A percentile compares a stretch with the other conserved stretches of the same genome.
Conservation (phyloP, 2,797 vertebrate genomes). For the Chloroceryle inda region DNA sequence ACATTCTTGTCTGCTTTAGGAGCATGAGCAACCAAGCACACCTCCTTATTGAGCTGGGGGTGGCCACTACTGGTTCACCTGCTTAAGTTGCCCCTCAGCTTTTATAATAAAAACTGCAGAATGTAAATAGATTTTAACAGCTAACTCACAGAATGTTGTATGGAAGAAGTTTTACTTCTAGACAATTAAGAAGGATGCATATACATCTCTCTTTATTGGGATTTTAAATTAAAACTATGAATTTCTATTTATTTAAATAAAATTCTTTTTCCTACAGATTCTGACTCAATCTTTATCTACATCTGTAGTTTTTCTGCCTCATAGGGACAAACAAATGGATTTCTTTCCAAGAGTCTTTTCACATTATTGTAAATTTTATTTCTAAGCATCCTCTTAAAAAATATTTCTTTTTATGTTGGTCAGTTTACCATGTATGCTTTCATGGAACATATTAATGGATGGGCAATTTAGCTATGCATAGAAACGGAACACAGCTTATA, state of each 20-base stretch:
- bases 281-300: not conserved
- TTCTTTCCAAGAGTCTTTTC: not conserved
- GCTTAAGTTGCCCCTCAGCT: not conserved
- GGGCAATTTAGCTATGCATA: not conserved
- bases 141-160: not conserved
- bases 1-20: not conserved
- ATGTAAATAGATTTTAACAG: not conserved
- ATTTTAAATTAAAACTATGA: not conserved
- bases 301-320: not conserved
- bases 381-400: not conserved
- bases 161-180: not conserved
- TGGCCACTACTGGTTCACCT: not conserved
- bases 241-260: not conserved
- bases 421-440: not conserved
- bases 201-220: not conserved
- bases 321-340: not conserved
- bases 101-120: not conserved
- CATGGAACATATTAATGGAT: not conserved
- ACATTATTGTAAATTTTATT: not conserved
- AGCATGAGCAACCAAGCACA: not conserved
- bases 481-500: not conserved
- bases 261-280: not conserved
- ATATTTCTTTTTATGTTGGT: not conserved
- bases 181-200: not conserved
- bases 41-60: not conserved